Conservation (phyloP, 2,113 vertebrate species). For the Crotalus helleri region DNA sequence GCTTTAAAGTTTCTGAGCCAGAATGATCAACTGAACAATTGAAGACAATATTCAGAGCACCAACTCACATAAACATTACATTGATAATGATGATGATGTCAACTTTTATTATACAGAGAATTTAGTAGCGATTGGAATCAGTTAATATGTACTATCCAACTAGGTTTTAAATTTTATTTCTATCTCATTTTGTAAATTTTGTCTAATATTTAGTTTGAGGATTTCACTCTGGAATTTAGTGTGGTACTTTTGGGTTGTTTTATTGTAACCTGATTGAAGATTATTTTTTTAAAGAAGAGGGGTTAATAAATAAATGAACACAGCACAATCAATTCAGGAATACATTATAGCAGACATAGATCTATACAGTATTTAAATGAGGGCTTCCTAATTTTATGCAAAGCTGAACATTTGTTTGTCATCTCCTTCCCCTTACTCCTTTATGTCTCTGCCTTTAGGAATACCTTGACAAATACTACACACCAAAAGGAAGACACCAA, state of each 20-base stretch:
- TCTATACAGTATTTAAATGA: not conserved
- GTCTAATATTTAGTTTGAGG: not conserved
- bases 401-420: not conserved
- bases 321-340: not conserved
- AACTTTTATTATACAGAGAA: not conserved
- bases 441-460: constrained; percentile 41
- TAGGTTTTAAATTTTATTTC: not conserved
- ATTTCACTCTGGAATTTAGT: not conserved
- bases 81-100: not conserved
- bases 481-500: constrained; percentile 30
- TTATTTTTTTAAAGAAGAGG: not conserved
- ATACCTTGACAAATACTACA: constrained; percentile 50
- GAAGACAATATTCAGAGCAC: not conserved
- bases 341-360: not conserved
- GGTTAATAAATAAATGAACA: not conserved
- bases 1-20: not conserved
- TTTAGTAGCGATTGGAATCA: not conserved
- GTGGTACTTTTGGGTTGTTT: not conserved
- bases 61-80: not conserved
- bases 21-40: not conserved
- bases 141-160: not conserved
- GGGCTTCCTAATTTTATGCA: not conserved
- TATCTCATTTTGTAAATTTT: not conserved
- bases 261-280: not conserved
- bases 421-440: not conserved